Conservation (phyloP, 92 coral and sea anemone species). For the Hydrozoanthus gracilis region DNA sequence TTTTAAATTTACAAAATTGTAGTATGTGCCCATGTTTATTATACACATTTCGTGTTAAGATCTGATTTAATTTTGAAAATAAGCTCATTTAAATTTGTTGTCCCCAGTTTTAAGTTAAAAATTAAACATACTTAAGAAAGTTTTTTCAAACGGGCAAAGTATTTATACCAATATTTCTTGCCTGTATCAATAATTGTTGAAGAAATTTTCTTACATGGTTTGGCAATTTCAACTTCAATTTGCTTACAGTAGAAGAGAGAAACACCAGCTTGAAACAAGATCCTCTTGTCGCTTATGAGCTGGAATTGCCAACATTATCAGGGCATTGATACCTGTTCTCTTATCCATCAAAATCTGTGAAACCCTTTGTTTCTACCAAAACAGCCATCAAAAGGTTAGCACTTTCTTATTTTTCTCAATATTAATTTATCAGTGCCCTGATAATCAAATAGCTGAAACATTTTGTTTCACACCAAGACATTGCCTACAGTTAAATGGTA, state of each 20-base stretch:
- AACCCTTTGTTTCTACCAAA: neutral
- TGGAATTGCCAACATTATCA: neutral
- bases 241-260: neutral
- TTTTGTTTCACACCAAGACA: too few relatives aligned
- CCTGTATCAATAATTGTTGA: neutral
- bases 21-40: neutral
- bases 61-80: neutral
- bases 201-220: neutral
- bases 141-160: neutral
- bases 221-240: neutral
- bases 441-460: too few relatives aligned
- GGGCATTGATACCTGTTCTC: neutral
- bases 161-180: neutral
- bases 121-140: constrained; percentile 4
- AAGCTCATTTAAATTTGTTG: neutral
- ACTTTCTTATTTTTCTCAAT: neutral
- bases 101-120: constrained; percentile 33
- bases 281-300: neutral
- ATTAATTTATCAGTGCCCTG: too few relatives aligned
- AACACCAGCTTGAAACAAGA: neutral
- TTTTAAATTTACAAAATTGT: neutral
- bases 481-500: too few relatives aligned
- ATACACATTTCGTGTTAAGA: too few relatives aligned
- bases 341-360: neutral
- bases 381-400: neutral